Conservation (phyloP, 2,888 invertebrate genomes). For the Incurvaria masculella region DNA sequence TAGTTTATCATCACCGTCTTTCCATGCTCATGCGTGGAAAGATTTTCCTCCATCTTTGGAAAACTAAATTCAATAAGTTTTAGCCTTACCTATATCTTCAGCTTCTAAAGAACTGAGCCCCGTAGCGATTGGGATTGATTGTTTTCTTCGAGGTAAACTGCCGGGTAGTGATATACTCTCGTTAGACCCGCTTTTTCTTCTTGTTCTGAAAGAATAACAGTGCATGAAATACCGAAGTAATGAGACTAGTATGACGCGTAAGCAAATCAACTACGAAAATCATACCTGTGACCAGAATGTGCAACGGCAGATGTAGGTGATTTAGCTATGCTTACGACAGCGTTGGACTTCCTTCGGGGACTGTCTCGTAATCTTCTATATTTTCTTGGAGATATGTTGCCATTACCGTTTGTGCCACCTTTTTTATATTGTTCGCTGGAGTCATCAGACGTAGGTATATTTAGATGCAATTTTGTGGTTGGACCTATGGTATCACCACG, state of each 20-base stretch:
- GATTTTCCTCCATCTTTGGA: background rate
- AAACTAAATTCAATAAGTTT: background rate
- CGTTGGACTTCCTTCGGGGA: constrained; percentile 61
- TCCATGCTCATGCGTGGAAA: no score
- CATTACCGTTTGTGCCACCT: constrained; percentile 42
- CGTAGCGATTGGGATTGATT: constrained; percentile 49
- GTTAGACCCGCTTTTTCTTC: constrained; percentile 52
- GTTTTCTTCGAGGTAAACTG: constrained; percentile 60
- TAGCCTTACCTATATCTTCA: constrained; percentile 32
- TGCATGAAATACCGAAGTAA: constrained; percentile 1
- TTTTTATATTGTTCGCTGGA: constrained; percentile 56
- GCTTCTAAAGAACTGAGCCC: constrained; percentile 49
- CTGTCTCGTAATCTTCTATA: constrained; percentile 62
- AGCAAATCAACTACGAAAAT: constrained; percentile 1
- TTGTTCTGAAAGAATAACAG: constrained; percentile 28
- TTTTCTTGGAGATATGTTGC: constrained; percentile 57
- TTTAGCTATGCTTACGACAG: constrained; percentile 49
- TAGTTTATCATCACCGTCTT: no score
- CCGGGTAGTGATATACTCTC: constrained; percentile 64
- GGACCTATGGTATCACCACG: constrained; percentile 50
- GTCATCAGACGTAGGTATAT: constrained; percentile 60
- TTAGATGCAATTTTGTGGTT: constrained; percentile 51
- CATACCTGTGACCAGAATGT: constrained; percentile 43
- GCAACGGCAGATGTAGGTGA: constrained; percentile 48
- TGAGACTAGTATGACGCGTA: background rate